These are phyloP conservation scores for Heterochromis multidens DNA, from an alignment of 2,113 vertebrate species.

Conservation along the genomic window DNA sequence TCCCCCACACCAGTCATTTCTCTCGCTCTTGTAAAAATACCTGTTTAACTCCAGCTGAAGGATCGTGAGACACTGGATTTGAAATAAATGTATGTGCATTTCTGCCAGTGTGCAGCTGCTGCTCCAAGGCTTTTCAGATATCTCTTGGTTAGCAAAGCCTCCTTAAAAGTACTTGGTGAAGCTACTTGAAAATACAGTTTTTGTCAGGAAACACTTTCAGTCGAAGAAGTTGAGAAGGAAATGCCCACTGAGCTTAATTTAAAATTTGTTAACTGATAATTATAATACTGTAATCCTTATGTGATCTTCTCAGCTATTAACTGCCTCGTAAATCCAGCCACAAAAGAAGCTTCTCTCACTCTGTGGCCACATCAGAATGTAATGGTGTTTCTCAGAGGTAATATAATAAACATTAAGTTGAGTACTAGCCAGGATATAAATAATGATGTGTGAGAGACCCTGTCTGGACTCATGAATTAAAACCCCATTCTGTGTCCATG, in stretches of 20 bases:
- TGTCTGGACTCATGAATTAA: not conserved
- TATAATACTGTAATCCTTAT: constrained; percentile 2
- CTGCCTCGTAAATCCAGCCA: not conserved
- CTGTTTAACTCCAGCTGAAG: constrained; percentile 7
- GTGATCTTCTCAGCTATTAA: constrained; percentile 13
- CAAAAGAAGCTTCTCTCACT: not conserved
- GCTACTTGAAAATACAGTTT: not conserved
- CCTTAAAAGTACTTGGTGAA: not conserved
- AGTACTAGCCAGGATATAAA: not conserved
- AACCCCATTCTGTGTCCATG: not conserved
- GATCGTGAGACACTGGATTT: not conserved
- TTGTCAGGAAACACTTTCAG: not conserved
- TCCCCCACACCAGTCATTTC: constrained; percentile 14
- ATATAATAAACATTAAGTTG: not conserved
- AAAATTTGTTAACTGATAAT: constrained; percentile 5
- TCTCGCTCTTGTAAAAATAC: not conserved
- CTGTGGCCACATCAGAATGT: not conserved
- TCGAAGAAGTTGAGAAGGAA: not conserved
- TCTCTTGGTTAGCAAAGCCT: not conserved
- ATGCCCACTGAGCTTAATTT: not conserved
- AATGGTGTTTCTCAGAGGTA: not conserved
- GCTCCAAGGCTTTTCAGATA: not conserved
- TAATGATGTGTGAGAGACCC: not conserved
- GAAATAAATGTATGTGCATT: constrained; percentile 7
- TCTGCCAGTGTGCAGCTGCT: not conserved